These are phyloP conservation scores for Linnaemya tessellans DNA, from an alignment of 2,888 invertebrate species.

Conservation along the genomic window DNA sequence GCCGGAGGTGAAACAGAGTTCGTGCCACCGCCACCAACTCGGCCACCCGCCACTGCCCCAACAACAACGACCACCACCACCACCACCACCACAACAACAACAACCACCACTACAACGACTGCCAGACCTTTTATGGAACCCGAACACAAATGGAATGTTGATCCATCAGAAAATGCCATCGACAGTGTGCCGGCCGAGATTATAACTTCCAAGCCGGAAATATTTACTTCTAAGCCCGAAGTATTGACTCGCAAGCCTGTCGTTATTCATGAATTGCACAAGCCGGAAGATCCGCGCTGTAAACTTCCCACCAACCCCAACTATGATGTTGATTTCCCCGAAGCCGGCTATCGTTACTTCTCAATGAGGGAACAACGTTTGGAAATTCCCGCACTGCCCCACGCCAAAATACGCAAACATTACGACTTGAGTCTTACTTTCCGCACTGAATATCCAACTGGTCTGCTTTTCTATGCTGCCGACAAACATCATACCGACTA, in stretches of 20 bases:
- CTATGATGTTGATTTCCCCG: slow-evolving; percentile 79
- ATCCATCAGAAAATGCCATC: slow-evolving; percentile 50
- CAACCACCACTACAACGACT: slow-evolving; percentile 75
- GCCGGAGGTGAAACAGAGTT: slow-evolving; percentile 77
- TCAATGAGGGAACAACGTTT: slow-evolving; percentile 87
- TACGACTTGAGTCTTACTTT: slow-evolving; percentile 91
- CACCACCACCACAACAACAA: slow-evolving; percentile 76
- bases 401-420: slow-evolving; percentile 85
- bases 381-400: slow-evolving; percentile 87
- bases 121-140: slow-evolving; percentile 56
- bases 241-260: slow-evolving; percentile 74
- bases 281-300: slow-evolving; percentile 81
- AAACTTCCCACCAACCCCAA: slow-evolving; percentile 81
- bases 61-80: slow-evolving; percentile 76
- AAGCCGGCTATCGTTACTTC: slow-evolving; percentile 81
- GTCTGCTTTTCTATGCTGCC: slow-evolving; percentile 92
- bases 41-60: slow-evolving; percentile 77
- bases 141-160: slow-evolving; percentile 74
- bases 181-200: slow-evolving; percentile 65
- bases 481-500: slow-evolving; percentile 87
- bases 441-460: slow-evolving; percentile 88
- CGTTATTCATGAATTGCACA: slow-evolving; percentile 72
- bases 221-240: slow-evolving; percentile 70
- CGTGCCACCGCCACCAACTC: slow-evolving; percentile 72
- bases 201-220: slow-evolving; percentile 66